Percentiles rank a stretch among this genome's conserved stretches.
Evolutionary conservation across 2,113 vertebrate genomes (phyloP).

Genomic region (Meles meles): DNA sequence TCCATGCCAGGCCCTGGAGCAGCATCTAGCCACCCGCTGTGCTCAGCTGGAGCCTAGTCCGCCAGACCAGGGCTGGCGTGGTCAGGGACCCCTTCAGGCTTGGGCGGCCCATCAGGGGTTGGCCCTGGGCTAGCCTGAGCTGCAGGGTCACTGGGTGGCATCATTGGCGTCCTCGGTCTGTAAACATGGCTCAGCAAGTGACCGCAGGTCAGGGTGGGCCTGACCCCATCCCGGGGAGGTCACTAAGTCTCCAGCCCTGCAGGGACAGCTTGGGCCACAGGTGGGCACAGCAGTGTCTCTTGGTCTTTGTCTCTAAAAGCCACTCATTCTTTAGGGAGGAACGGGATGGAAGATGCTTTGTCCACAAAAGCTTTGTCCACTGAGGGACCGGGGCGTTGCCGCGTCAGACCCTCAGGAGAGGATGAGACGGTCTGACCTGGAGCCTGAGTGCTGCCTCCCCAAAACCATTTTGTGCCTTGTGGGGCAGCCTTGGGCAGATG

Average conservation of each 20-base stretch:
- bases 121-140: neutral
- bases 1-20: neutral
- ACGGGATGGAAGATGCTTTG: neutral
- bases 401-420: neutral
- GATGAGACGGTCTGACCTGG: neutral
- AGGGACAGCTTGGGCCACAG: neutral
- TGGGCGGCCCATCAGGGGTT: neutral
- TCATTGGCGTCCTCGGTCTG: neutral
- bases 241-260: neutral
- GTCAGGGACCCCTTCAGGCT: neutral
- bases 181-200: neutral
- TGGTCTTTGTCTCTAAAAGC: neutral
- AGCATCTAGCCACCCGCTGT: neutral
- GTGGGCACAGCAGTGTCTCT: neutral
- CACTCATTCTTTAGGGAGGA: neutral
- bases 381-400: neutral
- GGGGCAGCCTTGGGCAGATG: neutral
- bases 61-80: neutral
- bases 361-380: neutral
- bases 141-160: neutral
- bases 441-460: neutral
- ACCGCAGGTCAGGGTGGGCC: neutral
- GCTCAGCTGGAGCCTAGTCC: neutral
- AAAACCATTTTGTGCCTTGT: neutral
- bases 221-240: neutral